These are phyloP conservation scores for Nothocercus nigrocapillus DNA, from an alignment of 2,113 vertebrate species.

Conservation along the genomic window DNA sequence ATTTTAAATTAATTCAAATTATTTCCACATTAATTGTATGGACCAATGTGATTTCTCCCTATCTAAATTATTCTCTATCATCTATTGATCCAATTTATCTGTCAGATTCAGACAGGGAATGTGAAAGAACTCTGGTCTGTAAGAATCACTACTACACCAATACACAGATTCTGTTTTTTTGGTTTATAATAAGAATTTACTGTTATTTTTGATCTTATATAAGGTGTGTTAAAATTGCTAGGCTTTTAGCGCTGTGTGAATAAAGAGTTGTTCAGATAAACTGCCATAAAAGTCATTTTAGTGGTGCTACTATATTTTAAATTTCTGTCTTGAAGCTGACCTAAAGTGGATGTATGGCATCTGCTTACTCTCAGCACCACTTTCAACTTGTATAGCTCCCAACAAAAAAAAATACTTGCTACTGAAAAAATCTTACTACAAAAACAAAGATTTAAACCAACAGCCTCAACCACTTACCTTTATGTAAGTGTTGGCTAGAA, in stretches of 20 bases:
- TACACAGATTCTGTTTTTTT: not conserved
- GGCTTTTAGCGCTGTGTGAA: not conserved
- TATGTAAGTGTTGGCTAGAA: not conserved
- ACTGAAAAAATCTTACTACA: not conserved
- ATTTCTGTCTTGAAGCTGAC: not conserved
- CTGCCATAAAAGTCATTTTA: not conserved
- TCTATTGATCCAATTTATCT: not conserved
- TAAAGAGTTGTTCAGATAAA: not conserved
- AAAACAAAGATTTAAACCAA: not conserved
- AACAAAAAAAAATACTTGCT: not conserved
- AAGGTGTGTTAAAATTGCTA: not conserved
- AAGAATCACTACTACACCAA: not conserved
- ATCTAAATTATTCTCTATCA: not conserved
- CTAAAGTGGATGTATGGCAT: not conserved
- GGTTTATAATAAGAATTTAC: not conserved
- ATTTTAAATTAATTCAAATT: not conserved
- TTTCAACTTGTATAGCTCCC: not conserved
- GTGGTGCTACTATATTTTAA: not conserved
- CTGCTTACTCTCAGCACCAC: not conserved
- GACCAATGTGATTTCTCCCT: not conserved
- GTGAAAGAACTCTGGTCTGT: not conserved
- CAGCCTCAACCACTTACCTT: not conserved
- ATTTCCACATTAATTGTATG: not conserved
- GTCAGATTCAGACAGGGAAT: not conserved
- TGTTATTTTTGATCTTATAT: not conserved